phyloP scores from a whole-genome alignment of 2,797 vertebrate genomes.

The Siniperca obscura region DNA sequence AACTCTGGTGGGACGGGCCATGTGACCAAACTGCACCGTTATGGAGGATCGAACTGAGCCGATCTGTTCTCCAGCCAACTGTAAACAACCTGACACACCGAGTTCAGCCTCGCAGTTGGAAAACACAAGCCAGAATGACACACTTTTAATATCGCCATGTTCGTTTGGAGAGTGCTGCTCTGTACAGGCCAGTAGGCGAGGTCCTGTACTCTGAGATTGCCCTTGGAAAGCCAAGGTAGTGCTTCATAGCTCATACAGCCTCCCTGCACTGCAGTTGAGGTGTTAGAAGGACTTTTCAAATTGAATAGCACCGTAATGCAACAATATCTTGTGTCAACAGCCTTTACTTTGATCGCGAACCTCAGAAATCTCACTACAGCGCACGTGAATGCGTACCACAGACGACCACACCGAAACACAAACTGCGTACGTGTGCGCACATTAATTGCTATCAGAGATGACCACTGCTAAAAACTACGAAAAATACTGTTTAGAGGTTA shows the following conservation, averaged over 20 bases:
- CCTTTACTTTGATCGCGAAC: too few relatives aligned
- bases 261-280: constrained; percentile 24
- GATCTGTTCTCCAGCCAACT: not conserved
- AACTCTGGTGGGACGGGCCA: constrained; percentile 76
- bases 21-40: constrained; percentile 81
- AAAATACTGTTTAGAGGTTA: not conserved
- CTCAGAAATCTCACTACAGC: not conserved
- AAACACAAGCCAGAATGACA: not conserved
- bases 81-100: not conserved
- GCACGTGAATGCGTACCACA: constrained; percentile 25
- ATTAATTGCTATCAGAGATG: not conserved
- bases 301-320: not conserved
- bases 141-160: constrained; percentile 10
- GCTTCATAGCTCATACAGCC: not conserved
- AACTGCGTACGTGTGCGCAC: constrained; percentile 1
- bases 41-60: constrained; percentile 11
- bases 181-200: constrained; percentile 11
- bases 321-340: accelerated
- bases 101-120: not conserved
- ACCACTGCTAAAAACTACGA: not conserved
- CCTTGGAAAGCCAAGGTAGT: constrained; percentile 14
- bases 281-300: not conserved
- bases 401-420: not conserved
- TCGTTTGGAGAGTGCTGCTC: not conserved
- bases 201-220: constrained; percentile 45